Conservation (phyloP, 1,140 invertebrate species). For the Belonocnema kinseyi region DNA sequence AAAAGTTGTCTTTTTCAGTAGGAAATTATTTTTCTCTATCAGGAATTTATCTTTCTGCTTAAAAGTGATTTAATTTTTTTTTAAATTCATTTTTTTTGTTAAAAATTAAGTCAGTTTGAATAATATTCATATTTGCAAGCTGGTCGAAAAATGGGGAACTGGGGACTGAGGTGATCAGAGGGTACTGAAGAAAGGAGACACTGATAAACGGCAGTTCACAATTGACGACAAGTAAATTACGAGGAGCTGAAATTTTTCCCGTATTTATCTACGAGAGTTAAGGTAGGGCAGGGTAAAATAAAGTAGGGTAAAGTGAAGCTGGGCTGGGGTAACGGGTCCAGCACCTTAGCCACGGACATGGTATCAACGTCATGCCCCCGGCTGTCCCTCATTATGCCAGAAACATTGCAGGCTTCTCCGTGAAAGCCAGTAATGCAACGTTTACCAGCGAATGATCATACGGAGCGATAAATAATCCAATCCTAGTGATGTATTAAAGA, state of each 20-base stretch:
- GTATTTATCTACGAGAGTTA: background rate
- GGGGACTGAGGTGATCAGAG: background rate
- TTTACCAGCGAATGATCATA: background rate
- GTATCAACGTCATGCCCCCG: slow-evolving; percentile 6
- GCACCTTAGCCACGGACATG: no score
- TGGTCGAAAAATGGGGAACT: background rate
- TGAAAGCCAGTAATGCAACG: slow-evolving; percentile 18
- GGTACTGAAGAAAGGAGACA: background rate
- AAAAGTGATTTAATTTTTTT: no score
- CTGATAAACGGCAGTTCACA: slow-evolving; percentile 9
- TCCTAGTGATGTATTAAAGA: background rate
- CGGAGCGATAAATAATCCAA: slow-evolving; percentile 14
- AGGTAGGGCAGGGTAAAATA: background rate
- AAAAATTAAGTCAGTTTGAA: no score
- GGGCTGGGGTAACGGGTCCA: slow-evolving; percentile 8
- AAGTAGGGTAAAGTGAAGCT: background rate
- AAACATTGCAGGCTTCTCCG: slow-evolving; percentile 16
- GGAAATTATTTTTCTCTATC: no score
- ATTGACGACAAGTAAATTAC: slow-evolving; percentile 3
- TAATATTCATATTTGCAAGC: background rate
- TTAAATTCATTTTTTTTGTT: no score
- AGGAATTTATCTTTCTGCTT: no score
- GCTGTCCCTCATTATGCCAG: slow-evolving; percentile 25
- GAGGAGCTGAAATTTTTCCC: background rate
- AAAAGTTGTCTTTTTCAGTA: no score